Percentiles rank a stretch among this genome's conserved stretches.
These are phyloP conservation scores for Papilio machaon DNA, from an alignment of 1,140 invertebrate species.

Conservation along the genomic window DNA sequence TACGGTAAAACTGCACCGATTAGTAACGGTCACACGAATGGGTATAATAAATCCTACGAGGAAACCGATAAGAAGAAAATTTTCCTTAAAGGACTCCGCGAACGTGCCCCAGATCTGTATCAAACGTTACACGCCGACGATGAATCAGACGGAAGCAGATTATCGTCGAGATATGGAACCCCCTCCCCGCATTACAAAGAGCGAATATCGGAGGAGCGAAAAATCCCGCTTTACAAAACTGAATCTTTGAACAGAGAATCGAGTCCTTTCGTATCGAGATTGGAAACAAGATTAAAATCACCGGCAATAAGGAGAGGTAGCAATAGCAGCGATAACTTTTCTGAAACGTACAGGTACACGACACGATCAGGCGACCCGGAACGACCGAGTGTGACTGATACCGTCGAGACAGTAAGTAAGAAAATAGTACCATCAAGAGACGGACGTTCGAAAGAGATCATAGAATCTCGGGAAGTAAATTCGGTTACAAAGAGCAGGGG, in stretches of 20 bases:
- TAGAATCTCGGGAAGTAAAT: conserved; percentile 86
- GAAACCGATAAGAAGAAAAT: conserved; percentile 85
- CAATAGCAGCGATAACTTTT: conserved; percentile 86
- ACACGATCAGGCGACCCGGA: conserved; percentile 85
- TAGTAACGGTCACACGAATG: conserved; percentile 77
- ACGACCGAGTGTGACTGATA: conserved; percentile 85
- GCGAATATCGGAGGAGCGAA: conserved; percentile 71
- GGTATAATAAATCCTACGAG: conserved; percentile 74
- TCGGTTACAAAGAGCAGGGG: conserved; percentile 85
- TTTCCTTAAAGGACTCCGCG: conserved; percentile 87
- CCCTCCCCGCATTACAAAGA: conserved; percentile 77
- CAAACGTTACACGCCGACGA: conserved; percentile 86
- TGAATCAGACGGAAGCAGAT: conserved; percentile 75
- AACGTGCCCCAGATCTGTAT: conserved; percentile 89
- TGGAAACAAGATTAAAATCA: conserved; percentile 74
- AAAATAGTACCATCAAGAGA: conserved; percentile 85
- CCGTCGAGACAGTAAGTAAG: conserved; percentile 85
- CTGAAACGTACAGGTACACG: conserved; percentile 86
- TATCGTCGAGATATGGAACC: conserved; percentile 74
- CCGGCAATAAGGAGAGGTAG: conserved; percentile 82
- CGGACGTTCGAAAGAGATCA: conserved; percentile 84
- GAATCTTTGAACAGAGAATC: conserved; percentile 78
- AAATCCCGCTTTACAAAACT: conserved; percentile 76
- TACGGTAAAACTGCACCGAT: conserved; percentile 81
- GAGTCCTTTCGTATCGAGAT: conserved; percentile 76